Percentiles rank a stretch among this genome's conserved stretches.
phyloP scores from a whole-genome alignment of 1,140 invertebrate species.

The Zaprionus lachaisei region DNA sequence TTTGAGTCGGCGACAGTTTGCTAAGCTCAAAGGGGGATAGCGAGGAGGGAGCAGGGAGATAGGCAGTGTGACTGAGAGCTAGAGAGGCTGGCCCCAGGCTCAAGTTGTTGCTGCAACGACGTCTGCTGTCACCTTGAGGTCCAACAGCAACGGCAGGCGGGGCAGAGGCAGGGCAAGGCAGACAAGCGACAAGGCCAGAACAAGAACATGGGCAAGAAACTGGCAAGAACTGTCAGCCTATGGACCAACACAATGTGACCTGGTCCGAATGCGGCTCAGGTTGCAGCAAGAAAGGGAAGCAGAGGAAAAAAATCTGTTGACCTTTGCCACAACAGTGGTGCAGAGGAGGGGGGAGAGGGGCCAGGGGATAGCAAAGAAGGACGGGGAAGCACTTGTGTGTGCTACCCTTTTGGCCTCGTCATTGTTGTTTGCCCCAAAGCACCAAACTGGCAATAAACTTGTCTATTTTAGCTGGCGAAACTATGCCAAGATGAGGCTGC shows the following conservation, averaged over 20 bases:
- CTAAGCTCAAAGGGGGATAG: slow-evolving; percentile 9
- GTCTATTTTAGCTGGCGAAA: slow-evolving; percentile 73
- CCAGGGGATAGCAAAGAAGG: slow-evolving; percentile 30
- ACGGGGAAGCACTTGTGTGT: slow-evolving; percentile 56
- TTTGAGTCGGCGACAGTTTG: slow-evolving; percentile 35
- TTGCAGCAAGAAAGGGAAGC: slow-evolving; percentile 12
- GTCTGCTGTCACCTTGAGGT: slow-evolving; percentile 65
- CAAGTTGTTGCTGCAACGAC: slow-evolving; percentile 50
- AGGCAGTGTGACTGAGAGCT: background rate
- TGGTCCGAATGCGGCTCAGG: slow-evolving; percentile 32
- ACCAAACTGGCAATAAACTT: slow-evolving; percentile 81
- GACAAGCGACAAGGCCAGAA: slow-evolving; percentile 30
- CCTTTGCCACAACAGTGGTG: slow-evolving; percentile 55
- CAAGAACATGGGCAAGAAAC: slow-evolving; percentile 23
- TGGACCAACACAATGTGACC: slow-evolving; percentile 58
- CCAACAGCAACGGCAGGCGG: slow-evolving; percentile 24
- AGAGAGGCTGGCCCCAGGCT: slow-evolving; percentile 45
- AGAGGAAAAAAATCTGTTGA: slow-evolving; percentile 63
- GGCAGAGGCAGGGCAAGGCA: background rate
- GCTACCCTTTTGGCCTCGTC: slow-evolving; percentile 76
- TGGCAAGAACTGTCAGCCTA: slow-evolving; percentile 69
- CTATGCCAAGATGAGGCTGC: slow-evolving; percentile 49
- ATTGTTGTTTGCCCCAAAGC: slow-evolving; percentile 77
- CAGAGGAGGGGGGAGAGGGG: slow-evolving; percentile 8
- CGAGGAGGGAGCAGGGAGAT: background rate